phyloP scores from a whole-genome alignment of 2,888 invertebrate genomes.

The Norana najaformis region DNA sequence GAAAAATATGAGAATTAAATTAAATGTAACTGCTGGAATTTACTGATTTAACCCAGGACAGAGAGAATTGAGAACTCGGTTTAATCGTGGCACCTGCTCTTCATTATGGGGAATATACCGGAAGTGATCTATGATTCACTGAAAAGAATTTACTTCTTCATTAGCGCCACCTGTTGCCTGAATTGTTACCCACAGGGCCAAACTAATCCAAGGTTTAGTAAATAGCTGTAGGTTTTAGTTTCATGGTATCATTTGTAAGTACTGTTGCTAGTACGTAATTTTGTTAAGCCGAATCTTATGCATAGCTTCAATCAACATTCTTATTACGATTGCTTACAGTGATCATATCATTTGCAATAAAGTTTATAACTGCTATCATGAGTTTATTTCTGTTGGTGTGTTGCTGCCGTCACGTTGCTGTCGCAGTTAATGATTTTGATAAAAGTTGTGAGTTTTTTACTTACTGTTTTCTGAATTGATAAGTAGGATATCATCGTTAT shows the following conservation, averaged over 20 bases:
- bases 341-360: not conserved
- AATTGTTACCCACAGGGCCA: not conserved
- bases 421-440: not conserved
- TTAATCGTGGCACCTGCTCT: not conserved
- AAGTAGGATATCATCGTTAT: not conserved
- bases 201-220: not conserved
- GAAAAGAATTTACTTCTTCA: not conserved
- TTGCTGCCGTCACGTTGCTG: not conserved
- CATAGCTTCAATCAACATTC: not conserved
- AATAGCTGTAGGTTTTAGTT: not conserved
- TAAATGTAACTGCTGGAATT: not conserved
- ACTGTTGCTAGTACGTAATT: not conserved
- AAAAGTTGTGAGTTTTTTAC: conserved; percentile 2
- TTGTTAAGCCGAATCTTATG: not conserved
- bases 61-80: not conserved
- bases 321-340: not conserved
- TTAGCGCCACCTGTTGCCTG: not conserved
- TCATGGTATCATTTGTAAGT: too few relatives aligned
- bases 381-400: not conserved
- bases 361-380: not conserved
- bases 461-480: not conserved
- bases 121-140: not conserved
- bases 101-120: not conserved
- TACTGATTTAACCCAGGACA: too few relatives aligned
- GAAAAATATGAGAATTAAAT: too few relatives aligned